phyloP scores from a whole-genome alignment of 2,888 invertebrate genomes.

The Aphidius colemani region DNA sequence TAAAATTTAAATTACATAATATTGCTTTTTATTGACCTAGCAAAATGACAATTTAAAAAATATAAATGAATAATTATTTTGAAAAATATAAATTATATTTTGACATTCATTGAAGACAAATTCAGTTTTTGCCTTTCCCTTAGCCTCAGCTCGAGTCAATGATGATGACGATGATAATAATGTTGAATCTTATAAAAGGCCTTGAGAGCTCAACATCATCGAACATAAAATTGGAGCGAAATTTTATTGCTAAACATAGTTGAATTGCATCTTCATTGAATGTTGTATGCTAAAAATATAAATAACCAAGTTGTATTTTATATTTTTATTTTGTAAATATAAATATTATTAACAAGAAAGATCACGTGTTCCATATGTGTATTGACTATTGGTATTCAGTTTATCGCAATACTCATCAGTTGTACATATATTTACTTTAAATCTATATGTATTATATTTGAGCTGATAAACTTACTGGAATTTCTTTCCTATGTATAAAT shows the following conservation, averaged over 20 bases:
- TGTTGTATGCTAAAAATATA: neutral
- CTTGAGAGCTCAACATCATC: neutral
- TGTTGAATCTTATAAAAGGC: neutral
- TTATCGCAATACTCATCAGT: too few species aligned
- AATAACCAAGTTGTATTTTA: too few species aligned
- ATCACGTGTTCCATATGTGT: too few species aligned
- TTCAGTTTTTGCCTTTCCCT: conserved; percentile 11
- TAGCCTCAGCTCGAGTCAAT: neutral
- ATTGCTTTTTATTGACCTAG: neutral
- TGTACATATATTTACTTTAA: too few species aligned
- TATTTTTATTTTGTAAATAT: too few species aligned
- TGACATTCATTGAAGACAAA: neutral
- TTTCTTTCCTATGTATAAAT: too few species aligned
- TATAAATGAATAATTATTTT: neutral
- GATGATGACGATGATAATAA: too few species aligned
- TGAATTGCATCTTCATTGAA: conserved; percentile 8
- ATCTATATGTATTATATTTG: too few species aligned
- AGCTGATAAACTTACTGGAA: too few species aligned
- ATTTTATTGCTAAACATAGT: conserved; percentile 12
- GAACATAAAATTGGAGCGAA: conserved; percentile 14
- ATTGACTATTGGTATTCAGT: too few species aligned
- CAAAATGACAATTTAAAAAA: neutral
- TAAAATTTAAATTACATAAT: neutral
- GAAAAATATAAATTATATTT: neutral
- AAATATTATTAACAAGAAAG: too few species aligned